Conservation (phyloP, 2,113 vertebrate genomes). For the Pachypanchax playfairii region DNA sequence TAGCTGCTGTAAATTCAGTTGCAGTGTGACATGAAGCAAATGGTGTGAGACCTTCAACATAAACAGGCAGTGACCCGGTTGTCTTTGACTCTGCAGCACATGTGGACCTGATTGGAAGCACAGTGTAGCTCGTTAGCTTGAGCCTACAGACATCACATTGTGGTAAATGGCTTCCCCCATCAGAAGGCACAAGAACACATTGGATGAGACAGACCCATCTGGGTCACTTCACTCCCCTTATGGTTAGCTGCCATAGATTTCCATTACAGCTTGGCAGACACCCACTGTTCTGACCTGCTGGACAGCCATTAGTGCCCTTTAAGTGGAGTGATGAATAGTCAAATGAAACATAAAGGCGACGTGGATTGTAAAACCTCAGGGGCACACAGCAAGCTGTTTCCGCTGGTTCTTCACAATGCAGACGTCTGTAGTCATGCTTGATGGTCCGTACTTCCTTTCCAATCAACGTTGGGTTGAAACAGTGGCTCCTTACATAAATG, state of each 20-base stretch:
- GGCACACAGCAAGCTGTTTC: background rate
- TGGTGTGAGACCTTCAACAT: conserved; percentile 13
- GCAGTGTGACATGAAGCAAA: background rate
- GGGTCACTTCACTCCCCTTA: conserved; percentile 69
- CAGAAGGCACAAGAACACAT: conserved; percentile 31
- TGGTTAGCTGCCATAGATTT: conserved; percentile 79
- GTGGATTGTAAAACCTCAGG: background rate
- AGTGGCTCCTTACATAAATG: conserved; percentile 14
- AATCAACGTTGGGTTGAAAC: conserved; percentile 1
- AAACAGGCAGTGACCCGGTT: conserved; percentile 40
- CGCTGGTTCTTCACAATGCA: conserved; percentile 1
- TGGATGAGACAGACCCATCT: conserved; percentile 47
- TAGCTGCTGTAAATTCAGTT: background rate
- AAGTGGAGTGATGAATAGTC: conserved; percentile 57
- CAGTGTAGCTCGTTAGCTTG: conserved; percentile 46
- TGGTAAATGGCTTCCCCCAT: conserved; percentile 41
- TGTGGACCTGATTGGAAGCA: conserved; percentile 58
- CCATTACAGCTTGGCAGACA: conserved; percentile 68
- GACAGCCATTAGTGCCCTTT: conserved; percentile 66
- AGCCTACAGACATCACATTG: conserved; percentile 40
- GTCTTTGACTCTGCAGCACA: conserved; percentile 51
- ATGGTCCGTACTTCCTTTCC: background rate
- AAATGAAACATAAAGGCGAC: conserved; percentile 24
- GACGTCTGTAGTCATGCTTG: background rate
- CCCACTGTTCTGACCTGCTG: conserved; percentile 67